Evolutionary conservation across 92 coral and sea anemone species (phyloP), one percentile per base, ranked within the genome.

Genomic region (Paragorgia papillata): DNA sequence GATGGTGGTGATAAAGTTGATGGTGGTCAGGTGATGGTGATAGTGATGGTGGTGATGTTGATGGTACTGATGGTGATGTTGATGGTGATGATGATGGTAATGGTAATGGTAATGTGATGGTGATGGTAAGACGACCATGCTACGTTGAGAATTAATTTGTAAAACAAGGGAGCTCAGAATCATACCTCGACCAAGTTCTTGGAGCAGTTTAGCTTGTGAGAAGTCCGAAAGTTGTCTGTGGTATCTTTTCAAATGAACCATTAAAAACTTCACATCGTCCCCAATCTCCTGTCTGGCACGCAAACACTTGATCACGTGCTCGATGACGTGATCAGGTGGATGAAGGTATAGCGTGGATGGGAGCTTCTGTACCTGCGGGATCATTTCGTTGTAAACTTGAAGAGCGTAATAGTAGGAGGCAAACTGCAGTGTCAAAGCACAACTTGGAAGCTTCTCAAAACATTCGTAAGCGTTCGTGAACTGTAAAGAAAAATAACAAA

Each of bases 201-300:
- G 97, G 39, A 94, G 91, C 51, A 91, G 84, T 68, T 91, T 89
- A 24, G 97, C 98, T 62, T 94, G 98, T 2, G 90, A 80, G 84
- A 94, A 91, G 84, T 94, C 98, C 46, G 91, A 81, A 91, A 94
- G 87, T 71, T 87, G 98, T 21, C 87, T 86, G 73, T 94, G 92
- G 83, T 90, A 85, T 79, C 82, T 92, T 33, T 79, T 75, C 34
- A 94, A 63, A 63, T 84, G 82, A 21, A 75, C 35, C 26, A 78
- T 69, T 13, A 80, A 82, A 31, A 37, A 31, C 74, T 89, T 89
- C 13, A 84, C 62, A 35, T 82, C 84, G 13, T 84, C 89, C 13
- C 89, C 62, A 90, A 89, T 86, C 65, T 82, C 79, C 46, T 82
- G 86, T 7, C 62, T 31, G 22, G 25, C 61, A 24, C 57, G 39